Evolutionary conservation across 2,888 invertebrate genomes (phyloP).

Genomic region (Dusona sp.): DNA sequence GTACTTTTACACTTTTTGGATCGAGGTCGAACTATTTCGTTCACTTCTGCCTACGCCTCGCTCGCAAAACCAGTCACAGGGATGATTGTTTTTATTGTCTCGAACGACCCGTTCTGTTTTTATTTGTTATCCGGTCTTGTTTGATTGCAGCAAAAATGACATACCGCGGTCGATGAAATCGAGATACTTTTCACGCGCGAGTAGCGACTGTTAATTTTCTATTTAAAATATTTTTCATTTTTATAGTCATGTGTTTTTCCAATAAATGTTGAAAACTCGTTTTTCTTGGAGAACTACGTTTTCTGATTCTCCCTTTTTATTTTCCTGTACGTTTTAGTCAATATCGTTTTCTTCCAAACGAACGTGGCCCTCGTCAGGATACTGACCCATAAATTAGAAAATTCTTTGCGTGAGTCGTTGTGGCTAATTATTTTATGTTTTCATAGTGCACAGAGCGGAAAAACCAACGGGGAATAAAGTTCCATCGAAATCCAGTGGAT

Average conservation of each 20-base stretch:
- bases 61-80: background rate
- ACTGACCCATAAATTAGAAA: slow-evolving; percentile 59
- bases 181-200: background rate
- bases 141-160: background rate
- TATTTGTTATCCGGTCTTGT: background rate
- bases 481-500: slow-evolving; percentile 34
- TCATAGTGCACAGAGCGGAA: background rate
- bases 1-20: slow-evolving; percentile 23
- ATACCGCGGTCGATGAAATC: background rate
- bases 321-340: background rate
- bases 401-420: slow-evolving; percentile 30
- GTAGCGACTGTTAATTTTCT: background rate
- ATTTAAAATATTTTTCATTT: background rate
- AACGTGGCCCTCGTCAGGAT: background rate
- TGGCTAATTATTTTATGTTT: slow-evolving; percentile 44
- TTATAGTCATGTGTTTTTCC: background rate
- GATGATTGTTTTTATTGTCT: slow-evolving; percentile 36
- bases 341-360: background rate
- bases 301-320: background rate
- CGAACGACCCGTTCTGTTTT: background rate
- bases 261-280: background rate
- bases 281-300: background rate
- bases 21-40: slow-evolving; percentile 49
- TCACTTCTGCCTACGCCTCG: background rate
- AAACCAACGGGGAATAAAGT: slow-evolving; percentile 34